These are phyloP conservation scores for Artibeus jamaicensis DNA, from an alignment of 2,797 vertebrate species.

Conservation along the genomic window DNA sequence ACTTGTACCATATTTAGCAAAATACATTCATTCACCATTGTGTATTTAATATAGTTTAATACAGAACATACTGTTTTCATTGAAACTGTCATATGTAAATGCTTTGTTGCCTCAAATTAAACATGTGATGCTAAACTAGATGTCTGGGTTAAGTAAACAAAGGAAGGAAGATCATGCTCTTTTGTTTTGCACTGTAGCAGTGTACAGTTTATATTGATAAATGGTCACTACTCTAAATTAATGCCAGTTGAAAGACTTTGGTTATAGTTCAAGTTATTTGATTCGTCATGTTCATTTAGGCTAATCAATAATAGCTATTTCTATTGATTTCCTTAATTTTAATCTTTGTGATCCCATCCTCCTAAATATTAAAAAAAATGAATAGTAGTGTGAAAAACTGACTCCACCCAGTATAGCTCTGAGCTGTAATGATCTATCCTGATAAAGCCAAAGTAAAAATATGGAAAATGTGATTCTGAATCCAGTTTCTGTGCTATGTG, in stretches of 20 bases:
- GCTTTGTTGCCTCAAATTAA: background rate
- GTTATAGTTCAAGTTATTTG: background rate
- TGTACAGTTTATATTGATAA: background rate
- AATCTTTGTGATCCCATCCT: background rate
- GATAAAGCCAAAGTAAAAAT: background rate
- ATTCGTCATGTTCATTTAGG: background rate
- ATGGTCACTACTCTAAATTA: background rate
- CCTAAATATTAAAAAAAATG: constrained; percentile 28
- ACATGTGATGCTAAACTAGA: background rate
- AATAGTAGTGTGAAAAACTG: background rate
- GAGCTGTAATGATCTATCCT: background rate
- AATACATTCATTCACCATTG: background rate
- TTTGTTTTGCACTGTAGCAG: background rate
- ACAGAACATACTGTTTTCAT: background rate
- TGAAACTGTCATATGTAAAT: background rate
- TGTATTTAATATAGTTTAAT: background rate
- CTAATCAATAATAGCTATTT: background rate
- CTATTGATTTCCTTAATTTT: constrained; percentile 22
- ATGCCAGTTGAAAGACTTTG: background rate
- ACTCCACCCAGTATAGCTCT: background rate
- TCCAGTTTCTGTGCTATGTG: background rate
- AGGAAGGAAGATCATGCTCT: background rate
- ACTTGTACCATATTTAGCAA: background rate
- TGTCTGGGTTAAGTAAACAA: background rate
- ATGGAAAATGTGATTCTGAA: background rate